Evolutionary conservation across 2,113 vertebrate genomes (phyloP).

Genomic region (Halcyon malimbica): DNA sequence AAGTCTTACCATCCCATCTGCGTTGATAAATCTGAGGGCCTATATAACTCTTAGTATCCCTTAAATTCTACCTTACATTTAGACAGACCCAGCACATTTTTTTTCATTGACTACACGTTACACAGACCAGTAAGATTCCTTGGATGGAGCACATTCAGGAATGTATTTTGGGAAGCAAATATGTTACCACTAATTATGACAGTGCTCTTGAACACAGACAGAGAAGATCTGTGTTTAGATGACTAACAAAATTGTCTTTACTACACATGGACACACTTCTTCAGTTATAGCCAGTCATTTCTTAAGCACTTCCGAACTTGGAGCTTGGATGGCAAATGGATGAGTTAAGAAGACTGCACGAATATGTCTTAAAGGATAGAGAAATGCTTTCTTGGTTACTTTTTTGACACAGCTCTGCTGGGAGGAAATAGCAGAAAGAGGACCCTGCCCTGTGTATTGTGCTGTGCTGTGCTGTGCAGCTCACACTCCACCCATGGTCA

Average conservation of each 20-base stretch:
- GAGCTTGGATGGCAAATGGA: neutral
- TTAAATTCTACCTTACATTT: neutral
- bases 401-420: neutral
- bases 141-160: neutral
- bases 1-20: neutral
- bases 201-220: neutral
- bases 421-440: neutral
- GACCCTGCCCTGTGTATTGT: neutral
- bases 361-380: neutral
- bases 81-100: neutral
- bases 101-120: neutral
- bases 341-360: neutral
- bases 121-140: neutral
- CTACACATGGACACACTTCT: neutral
- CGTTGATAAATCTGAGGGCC: neutral
- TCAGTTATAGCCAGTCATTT: neutral
- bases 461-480: fast-evolving
- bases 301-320: neutral
- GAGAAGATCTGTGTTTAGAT: neutral
- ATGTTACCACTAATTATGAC: neutral
- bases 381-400: neutral
- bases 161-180: neutral
- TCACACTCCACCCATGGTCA: neutral
- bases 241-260: neutral
- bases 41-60: neutral